A percentile compares a stretch with the other conserved stretches of the same genome.
These are phyloP conservation scores for Crotalus horridus DNA, from an alignment of 2,113 vertebrate genomes.

Conservation along the genomic window DNA sequence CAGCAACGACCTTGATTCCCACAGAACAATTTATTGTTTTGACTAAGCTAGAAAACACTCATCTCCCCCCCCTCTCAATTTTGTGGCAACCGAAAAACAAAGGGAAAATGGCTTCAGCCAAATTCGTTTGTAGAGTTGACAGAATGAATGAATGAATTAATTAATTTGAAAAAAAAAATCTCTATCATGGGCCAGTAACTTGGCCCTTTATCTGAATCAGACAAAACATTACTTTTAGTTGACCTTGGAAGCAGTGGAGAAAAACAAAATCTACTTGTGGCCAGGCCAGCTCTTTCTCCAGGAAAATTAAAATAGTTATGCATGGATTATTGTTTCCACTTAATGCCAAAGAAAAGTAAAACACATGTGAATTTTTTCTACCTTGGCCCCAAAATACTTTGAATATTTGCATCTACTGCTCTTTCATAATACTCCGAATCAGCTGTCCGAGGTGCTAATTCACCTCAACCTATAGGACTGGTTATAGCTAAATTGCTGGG, in stretches of 20 bases:
- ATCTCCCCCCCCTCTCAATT: too few species aligned
- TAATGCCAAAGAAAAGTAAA: neutral
- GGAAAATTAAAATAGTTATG: neutral
- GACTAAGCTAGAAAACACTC: too few species aligned
- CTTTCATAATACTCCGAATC: neutral
- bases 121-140: too few species aligned
- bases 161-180: neutral
- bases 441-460: neutral
- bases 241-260: neutral
- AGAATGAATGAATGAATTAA: too few species aligned
- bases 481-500: neutral
- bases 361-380: neutral
- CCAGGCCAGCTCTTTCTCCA: neutral
- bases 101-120: too few species aligned
- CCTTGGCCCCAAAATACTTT: neutral
- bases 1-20: too few species aligned
- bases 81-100: too few species aligned
- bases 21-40: too few species aligned
- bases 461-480: neutral
- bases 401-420: neutral
- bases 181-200: neutral
- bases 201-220: neutral
- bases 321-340: neutral
- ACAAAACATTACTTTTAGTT: neutral
- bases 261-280: neutral